Conservation (phyloP, 2,113 vertebrate species). For the Coptodon rendalli region DNA sequence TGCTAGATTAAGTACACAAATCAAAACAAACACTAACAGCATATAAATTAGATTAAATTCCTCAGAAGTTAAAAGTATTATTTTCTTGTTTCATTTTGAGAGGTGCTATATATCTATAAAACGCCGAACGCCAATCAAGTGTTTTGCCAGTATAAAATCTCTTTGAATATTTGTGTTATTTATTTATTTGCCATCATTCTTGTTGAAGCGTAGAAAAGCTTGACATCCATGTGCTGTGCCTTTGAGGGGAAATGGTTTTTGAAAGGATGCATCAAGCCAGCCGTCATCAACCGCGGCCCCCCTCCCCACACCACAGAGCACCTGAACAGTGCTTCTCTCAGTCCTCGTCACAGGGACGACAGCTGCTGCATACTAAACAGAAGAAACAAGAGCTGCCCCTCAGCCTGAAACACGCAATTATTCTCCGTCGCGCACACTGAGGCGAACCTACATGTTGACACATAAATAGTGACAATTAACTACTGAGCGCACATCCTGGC, state of each 20-base stretch:
- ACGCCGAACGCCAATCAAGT: neutral
- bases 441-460: neutral
- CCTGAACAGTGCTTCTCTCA: conserved; percentile 52
- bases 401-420: conserved; percentile 19
- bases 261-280: conserved; percentile 45
- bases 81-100: neutral
- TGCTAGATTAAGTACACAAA: neutral
- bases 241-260: conserved; percentile 49
- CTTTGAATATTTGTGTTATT: neutral
- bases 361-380: conserved; percentile 57
- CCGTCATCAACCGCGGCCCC: neutral
- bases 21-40: neutral
- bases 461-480: conserved; percentile 13
- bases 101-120: neutral
- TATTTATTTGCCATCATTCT: neutral
- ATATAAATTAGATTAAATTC: neutral
- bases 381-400: conserved; percentile 41
- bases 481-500: neutral
- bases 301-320: neutral
- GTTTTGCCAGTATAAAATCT: neutral
- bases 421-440: neutral
- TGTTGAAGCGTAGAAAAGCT: neutral
- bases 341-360: conserved; percentile 32
- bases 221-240: conserved; percentile 17
- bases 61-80: neutral